Conservation (phyloP, 2,113 vertebrate genomes). For the Lamprologus callipterus region DNA sequence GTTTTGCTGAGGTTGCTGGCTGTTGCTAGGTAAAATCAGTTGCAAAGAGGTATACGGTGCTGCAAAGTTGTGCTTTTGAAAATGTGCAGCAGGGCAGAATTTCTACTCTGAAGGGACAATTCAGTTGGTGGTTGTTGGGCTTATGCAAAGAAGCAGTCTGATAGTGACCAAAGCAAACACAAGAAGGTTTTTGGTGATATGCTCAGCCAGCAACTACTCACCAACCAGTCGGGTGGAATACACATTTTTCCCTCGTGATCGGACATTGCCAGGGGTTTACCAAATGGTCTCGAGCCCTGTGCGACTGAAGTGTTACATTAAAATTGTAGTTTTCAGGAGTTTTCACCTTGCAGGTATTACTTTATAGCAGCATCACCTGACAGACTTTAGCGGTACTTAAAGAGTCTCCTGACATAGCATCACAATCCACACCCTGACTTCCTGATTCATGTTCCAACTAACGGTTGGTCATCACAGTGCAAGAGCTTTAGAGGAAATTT, state of each 20-base stretch:
- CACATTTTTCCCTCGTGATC: not conserved
- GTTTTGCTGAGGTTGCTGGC: not conserved
- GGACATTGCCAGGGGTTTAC: not conserved
- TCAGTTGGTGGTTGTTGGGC: not conserved
- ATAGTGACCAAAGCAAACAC: not conserved
- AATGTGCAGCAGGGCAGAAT: not conserved
- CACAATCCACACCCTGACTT: not conserved
- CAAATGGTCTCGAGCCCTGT: accelerated
- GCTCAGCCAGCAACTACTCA: not conserved
- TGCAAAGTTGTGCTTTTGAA: not conserved
- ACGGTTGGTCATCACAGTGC: not conserved
- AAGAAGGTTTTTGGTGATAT: not conserved
- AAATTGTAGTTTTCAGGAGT: not conserved
- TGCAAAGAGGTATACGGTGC: accelerated
- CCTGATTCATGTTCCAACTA: not conserved
- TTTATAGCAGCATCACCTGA: not conserved
- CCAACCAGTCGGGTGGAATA: not conserved
- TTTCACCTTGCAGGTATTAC: not conserved
- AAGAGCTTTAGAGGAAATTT: not conserved
- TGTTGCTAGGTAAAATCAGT: not conserved
- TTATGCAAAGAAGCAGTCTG: not conserved
- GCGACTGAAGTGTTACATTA: not conserved
- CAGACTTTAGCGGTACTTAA: not conserved
- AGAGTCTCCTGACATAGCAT: not conserved
- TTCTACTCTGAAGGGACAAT: not conserved